Conservation (phyloP, 2,113 vertebrate species). For the Hemichromis elongatus region DNA sequence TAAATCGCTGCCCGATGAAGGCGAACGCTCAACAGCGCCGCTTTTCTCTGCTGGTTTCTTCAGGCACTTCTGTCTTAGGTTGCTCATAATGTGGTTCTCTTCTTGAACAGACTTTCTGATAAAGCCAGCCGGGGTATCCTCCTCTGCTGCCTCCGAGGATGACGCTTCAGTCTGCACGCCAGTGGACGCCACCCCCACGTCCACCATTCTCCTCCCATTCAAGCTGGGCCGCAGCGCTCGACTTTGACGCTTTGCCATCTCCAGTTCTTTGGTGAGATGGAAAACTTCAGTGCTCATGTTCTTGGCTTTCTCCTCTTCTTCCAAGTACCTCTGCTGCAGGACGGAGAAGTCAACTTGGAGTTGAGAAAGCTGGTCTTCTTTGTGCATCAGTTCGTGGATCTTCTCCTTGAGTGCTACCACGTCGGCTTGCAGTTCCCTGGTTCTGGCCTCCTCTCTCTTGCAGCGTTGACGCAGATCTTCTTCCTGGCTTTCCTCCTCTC, state of each 20-base stretch:
- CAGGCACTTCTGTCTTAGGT: conserved; percentile 86
- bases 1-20: conserved; percentile 84
- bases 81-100: conserved; percentile 96
- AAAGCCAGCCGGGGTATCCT: conserved; percentile 90
- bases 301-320: conserved; percentile 90
- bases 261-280: conserved; percentile 88
- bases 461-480: conserved; percentile 82
- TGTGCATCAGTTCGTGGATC: conserved; percentile 96
- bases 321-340: conserved; percentile 88
- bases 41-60: conserved; percentile 79
- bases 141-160: conserved; percentile 75
- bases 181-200: conserved; percentile 83
- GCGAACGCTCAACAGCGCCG: conserved; percentile 81
- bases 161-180: conserved; percentile 87
- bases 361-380: conserved; percentile 95
- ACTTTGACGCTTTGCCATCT: conserved; percentile 89
- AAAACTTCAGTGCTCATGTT: conserved; percentile 89
- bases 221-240: conserved; percentile 85
- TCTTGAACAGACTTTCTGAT: conserved; percentile 97
- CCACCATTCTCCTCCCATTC: conserved; percentile 89
- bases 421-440: conserved; percentile 85
- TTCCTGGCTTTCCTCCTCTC: conserved; percentile 84
- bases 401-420: conserved; percentile 97
- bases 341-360: conserved; percentile 91
- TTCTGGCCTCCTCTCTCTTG: conserved; percentile 87